Base-by-base conservation (phyloP, 2,888 invertebrate genomes). In the Fabriciana adippe region DNA sequence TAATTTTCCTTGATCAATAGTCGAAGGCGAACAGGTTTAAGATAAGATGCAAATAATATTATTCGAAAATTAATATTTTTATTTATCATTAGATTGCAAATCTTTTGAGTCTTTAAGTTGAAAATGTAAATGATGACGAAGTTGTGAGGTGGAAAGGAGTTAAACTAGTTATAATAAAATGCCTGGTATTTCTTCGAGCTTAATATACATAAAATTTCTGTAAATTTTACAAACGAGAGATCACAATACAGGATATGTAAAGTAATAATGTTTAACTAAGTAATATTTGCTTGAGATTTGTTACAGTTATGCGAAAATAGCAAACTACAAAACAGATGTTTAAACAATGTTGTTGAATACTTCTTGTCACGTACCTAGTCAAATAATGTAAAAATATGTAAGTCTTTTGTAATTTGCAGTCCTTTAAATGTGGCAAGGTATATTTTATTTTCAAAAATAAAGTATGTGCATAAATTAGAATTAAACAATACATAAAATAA, bases 1-100 rank as follows among this genome's bases (percentile, higher is more conserved):
- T 4, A n/a, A 35, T 3, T 16, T 55, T 35, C 16, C 31, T 55
- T 26, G 5, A 48, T 31, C 26, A 59, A 16, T 26, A 47, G n/a
- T 59, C 47, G 48, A 59, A 48, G 59, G 59, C 6, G 13, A 59
- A 31, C 59, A 6, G 48, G 59, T 59, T 26, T 57, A 48, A 48
- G n/a, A 48, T 48, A 59, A 59, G 6, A 16, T 35, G 6, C 14
- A 14, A 21, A n/a, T 26, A 26, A 59, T 26, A 48, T n/a, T 31
- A 31, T 59, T 48, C 16, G 1, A 59, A 59, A 41, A 41, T 41
- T 8, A 1, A 59, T 59, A 48, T 3, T 26, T 59, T 41, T 59
- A 6, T 26, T 11, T 0, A 11, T 48, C 13, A 18, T 47, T 6
- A 47, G 21, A 14, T 47, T 59, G 47, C 48, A 47, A 47, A 45